phyloP scores from a whole-genome alignment of 2,888 invertebrate genomes.

The Nomada fucata region DNA sequence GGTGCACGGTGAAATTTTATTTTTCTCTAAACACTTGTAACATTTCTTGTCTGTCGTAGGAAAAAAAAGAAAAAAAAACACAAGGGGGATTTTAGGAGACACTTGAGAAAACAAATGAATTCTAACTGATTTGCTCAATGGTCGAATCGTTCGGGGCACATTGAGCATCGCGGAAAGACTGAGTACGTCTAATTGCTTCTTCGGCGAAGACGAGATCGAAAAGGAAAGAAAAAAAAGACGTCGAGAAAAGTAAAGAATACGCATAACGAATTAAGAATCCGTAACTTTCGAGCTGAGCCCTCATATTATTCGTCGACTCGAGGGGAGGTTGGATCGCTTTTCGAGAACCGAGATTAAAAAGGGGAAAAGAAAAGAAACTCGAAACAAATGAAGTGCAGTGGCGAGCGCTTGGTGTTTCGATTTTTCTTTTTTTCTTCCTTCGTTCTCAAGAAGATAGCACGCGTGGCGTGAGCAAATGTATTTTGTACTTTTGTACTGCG shows the following conservation, averaged over 20 bases:
- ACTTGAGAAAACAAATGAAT: constrained; percentile 52
- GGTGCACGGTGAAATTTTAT: constrained; percentile 21
- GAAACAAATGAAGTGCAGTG: background rate
- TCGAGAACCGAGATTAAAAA: constrained; percentile 36
- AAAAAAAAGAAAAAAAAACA: too few species aligned
- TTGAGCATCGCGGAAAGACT: constrained; percentile 67
- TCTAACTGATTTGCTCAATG: constrained; percentile 55
- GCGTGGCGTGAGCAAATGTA: constrained; percentile 52
- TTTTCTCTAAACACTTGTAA: constrained; percentile 33
- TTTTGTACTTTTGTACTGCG: constrained; percentile 71
- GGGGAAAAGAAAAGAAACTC: background rate
- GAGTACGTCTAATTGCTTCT: constrained; percentile 67
- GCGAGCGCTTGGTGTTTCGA: constrained; percentile 29
- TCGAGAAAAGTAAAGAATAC: constrained; percentile 29
- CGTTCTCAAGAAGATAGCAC: background rate
- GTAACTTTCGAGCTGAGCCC: constrained; percentile 64
- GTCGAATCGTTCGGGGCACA: constrained; percentile 8
- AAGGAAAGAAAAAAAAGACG: constrained; percentile 10
- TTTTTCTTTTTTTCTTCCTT: background rate
- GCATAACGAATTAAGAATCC: constrained; percentile 35
- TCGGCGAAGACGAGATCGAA: constrained; percentile 21
- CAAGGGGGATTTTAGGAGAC: constrained; percentile 19
- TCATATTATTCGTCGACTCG: constrained; percentile 39
- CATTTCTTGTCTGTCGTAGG: background rate
- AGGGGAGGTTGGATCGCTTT: constrained; percentile 63